phyloP scores from a whole-genome alignment of 2,797 vertebrate genomes.

The Lacerta viridis region DNA sequence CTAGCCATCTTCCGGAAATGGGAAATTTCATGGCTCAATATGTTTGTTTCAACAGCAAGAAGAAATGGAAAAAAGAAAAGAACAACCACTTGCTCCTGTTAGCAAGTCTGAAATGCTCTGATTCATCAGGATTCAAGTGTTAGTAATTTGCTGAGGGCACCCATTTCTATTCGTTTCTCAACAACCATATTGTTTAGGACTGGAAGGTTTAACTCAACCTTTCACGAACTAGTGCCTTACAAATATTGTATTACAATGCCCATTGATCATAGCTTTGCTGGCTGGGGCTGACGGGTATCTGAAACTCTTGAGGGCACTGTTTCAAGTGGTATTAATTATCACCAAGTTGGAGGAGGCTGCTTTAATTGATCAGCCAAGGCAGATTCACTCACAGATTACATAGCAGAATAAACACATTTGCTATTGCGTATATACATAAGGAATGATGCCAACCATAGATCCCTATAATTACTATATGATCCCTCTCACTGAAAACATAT shows the following conservation, averaged over 20 bases:
- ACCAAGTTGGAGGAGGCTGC: too few relatives aligned
- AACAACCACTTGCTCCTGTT: background rate
- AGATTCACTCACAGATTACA: background rate
- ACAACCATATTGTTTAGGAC: background rate
- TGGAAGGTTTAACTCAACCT: background rate
- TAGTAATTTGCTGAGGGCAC: background rate
- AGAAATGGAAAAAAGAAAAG: conserved; percentile 30
- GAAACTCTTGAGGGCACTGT: too few relatives aligned
- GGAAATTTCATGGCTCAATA: conserved; percentile 54
- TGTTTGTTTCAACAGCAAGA: conserved; percentile 43
- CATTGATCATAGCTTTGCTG: too few relatives aligned
- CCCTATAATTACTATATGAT: background rate
- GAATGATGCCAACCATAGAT: background rate
- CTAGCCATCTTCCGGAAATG: conserved; percentile 63
- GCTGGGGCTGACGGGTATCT: too few relatives aligned
- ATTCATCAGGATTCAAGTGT: background rate
- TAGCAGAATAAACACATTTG: background rate
- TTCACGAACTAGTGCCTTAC: too few relatives aligned
- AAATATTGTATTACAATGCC: too few relatives aligned
- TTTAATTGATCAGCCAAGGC: background rate
- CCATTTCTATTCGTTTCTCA: background rate
- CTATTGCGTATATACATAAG: background rate
- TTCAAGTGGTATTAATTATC: too few relatives aligned
- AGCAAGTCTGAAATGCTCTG: background rate
- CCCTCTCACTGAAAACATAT: background rate